A percentile compares a stretch with the other conserved stretches of the same genome.
phyloP scores from a whole-genome alignment of 2,113 vertebrate genomes.

The Menura novaehollandiae region DNA sequence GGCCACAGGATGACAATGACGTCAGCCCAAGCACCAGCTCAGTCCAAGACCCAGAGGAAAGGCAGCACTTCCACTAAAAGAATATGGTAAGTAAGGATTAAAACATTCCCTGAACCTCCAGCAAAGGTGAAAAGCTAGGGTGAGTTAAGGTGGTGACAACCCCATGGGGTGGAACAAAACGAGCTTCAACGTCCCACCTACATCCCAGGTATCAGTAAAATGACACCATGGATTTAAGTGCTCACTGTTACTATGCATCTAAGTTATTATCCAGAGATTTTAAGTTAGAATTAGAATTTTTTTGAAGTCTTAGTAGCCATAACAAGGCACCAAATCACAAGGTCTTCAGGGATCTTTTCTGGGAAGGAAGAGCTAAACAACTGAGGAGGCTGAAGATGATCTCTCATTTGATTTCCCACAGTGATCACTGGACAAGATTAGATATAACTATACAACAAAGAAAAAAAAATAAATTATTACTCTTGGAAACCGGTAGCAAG shows the following conservation, averaged over 20 bases:
- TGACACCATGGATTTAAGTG: not conserved
- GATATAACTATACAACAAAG: not conserved
- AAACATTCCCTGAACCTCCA: not conserved
- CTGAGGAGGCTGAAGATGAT: not conserved
- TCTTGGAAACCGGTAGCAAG: not conserved
- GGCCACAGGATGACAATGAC: not conserved
- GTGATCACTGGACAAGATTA: not conserved
- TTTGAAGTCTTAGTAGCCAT: not conserved
- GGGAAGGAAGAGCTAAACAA: not conserved
- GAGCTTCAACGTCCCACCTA: not conserved
- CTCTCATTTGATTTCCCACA: not conserved
- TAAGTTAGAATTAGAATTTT: not conserved
- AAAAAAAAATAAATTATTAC: not conserved
- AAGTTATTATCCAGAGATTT: not conserved
- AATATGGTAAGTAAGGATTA: not conserved
- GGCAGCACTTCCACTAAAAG: not conserved
- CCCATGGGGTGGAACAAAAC: not conserved
- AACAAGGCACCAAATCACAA: not conserved
- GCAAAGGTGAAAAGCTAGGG: not conserved
- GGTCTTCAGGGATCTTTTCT: not conserved
- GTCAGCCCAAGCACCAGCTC: not conserved
- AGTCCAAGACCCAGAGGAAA: not conserved
- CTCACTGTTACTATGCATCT: not conserved
- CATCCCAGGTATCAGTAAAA: not conserved
- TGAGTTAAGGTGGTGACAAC: rapidly evolving